phyloP scores from a whole-genome alignment of 2,113 vertebrate species.

The rat (Rattus norvegicus) region DNA sequence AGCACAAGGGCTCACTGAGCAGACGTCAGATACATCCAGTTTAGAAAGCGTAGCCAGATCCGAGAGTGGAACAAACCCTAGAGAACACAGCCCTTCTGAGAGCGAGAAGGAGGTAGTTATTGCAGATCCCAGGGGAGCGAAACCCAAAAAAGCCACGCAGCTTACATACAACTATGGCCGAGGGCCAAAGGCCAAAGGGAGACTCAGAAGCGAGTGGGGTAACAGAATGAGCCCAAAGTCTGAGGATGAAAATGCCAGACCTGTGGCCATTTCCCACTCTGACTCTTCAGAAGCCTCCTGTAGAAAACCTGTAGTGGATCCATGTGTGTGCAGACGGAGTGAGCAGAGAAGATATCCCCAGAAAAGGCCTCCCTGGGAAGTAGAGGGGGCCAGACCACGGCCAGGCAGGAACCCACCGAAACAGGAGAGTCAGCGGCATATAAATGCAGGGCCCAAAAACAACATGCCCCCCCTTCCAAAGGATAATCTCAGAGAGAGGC shows the following conservation, averaged over 20 bases:
- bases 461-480: conserved; percentile 79
- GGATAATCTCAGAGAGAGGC: conserved; percentile 84
- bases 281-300: conserved; percentile 84
- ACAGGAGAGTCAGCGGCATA: conserved; percentile 84
- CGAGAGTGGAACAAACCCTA: conserved; percentile 83
- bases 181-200: conserved; percentile 87
- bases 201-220: conserved; percentile 82
- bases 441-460: conserved; percentile 78
- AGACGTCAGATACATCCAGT: conserved; percentile 64
- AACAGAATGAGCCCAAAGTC: conserved; percentile 84
- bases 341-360: conserved; percentile 84
- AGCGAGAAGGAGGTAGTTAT: conserved; percentile 85
- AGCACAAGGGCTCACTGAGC: conserved; percentile 79
- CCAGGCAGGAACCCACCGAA: conserved; percentile 85
- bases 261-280: conserved; percentile 81
- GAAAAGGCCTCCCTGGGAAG: conserved; percentile 86
- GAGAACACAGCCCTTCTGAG: conserved; percentile 86
- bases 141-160: conserved; percentile 87
- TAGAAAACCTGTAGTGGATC: conserved; percentile 83
- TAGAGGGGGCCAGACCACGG: conserved; percentile 86
- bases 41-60: conserved; percentile 71
- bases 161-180: conserved; percentile 83
- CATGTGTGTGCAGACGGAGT: conserved; percentile 77
- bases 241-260: conserved; percentile 83
- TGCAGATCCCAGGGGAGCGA: conserved; percentile 88